phyloP scores from a whole-genome alignment of 2,113 vertebrate species.

The Psettodes erumei region DNA sequence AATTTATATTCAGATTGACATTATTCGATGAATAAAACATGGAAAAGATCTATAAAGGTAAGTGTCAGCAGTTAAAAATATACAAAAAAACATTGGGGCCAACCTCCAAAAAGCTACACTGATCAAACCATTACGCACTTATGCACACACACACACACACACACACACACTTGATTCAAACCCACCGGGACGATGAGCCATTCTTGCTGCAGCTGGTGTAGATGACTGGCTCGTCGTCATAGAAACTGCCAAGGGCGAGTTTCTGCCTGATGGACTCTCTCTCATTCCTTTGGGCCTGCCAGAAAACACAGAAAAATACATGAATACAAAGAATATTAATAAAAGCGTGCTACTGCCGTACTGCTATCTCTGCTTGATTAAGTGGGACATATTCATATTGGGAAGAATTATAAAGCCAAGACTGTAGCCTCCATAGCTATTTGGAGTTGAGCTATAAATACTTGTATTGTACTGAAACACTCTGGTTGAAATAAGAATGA shows the following conservation, averaged over 20 bases:
- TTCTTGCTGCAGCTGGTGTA: conserved; percentile 96
- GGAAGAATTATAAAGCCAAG: not conserved
- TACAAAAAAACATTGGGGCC: conserved; percentile 11
- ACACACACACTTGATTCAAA: conserved; percentile 39
- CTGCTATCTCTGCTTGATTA: conserved; percentile 1
- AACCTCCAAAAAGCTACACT: conserved; percentile 36
- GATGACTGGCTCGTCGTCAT: conserved; percentile 96
- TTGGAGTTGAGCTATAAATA: conserved; percentile 28
- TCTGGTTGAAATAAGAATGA: not conserved
- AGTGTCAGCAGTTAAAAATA: not conserved
- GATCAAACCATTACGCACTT: conserved; percentile 48
- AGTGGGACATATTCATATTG: not conserved
- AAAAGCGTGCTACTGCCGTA: conserved; percentile 5
- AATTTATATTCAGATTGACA: not conserved
- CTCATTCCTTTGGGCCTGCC: conserved; percentile 97
- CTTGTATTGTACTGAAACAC: not conserved
- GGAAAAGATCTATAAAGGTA: not conserved
- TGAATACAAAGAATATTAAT: conserved; percentile 28
- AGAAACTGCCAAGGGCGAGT: conserved; percentile 98
- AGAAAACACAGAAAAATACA: conserved; percentile 47
- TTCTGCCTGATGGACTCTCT: conserved; percentile 98
- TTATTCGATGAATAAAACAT: conserved; percentile 8
- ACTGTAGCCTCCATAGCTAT: conserved; percentile 3
- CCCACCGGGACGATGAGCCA: conserved; percentile 92
- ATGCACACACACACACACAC: conserved; percentile 23